These are phyloP conservation scores for Leucophenga montana DNA, from an alignment of 2,888 invertebrate species.

Conservation along the genomic window DNA sequence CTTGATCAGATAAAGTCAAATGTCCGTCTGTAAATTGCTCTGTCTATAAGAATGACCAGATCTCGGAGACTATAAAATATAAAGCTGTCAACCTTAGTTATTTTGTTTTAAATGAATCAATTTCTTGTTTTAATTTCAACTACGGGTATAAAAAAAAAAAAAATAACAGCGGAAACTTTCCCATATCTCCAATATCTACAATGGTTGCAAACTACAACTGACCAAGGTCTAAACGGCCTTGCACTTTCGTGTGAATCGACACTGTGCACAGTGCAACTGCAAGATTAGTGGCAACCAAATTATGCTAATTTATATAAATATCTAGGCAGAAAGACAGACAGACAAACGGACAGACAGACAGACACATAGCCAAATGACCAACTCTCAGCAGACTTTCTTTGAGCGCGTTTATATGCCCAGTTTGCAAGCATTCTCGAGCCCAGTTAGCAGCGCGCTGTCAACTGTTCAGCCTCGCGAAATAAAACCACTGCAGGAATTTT, in stretches of 20 bases:
- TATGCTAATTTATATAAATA: conserved; percentile 36
- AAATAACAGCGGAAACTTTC: too few relatives aligned
- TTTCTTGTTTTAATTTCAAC: too few relatives aligned
- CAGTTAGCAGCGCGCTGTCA: conserved; percentile 11
- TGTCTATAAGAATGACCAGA: too few relatives aligned
- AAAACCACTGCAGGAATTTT: conserved; percentile 37
- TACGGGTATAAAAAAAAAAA: too few relatives aligned
- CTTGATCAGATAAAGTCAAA: too few relatives aligned
- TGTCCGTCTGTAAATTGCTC: too few relatives aligned
- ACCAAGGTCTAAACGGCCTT: not conserved
- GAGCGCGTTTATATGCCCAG: conserved; percentile 6
- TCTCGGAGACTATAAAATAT: too few relatives aligned
- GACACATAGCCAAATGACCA: conserved; percentile 2
- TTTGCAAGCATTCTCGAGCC: not conserved
- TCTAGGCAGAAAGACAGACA: not conserved
- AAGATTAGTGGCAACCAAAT: conserved; percentile 35
- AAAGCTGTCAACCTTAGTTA: too few relatives aligned
- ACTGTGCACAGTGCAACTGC: not conserved
- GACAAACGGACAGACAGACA: not conserved
- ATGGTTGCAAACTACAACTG: not conserved
- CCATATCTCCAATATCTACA: too few relatives aligned
- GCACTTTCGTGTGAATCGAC: too few relatives aligned
- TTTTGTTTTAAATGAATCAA: too few relatives aligned
- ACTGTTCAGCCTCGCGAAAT: not conserved
- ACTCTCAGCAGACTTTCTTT: conserved; percentile 15